Base-by-base conservation (phyloP, 2,797 vertebrate genomes). In the Pelochelys cantorii region DNA sequence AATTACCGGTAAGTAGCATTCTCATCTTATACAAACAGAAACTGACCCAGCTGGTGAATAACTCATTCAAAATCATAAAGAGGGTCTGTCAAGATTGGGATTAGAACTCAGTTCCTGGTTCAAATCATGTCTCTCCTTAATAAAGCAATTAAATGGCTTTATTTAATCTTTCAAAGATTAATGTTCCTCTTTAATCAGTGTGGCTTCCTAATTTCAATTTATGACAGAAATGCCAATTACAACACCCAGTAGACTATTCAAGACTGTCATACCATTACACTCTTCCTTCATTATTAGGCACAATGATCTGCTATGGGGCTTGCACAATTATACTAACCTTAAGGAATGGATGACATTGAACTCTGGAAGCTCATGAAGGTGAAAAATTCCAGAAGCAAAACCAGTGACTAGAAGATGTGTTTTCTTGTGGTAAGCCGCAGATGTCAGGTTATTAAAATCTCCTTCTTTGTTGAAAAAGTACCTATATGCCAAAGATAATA, bases 391-490 rank as follows among this genome's bases (percentile, higher is more conserved):
- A 1, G 99, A 99, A n/a, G 99, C 98, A 84, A 99, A 99, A 2
- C 99, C 99, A 0, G 99, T 99, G 87, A 99, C 99, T 94, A 99
- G 97, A 88, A 99, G 98, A 86, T 98, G 98, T 0, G 97, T 98
- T 52, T 98, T 98, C 95, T 99, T 99, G 97, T 99, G 99, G 94
- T 98, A 99, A 1, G 99, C 98, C 0, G 98, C 98, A 0, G 99
- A 97, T 0, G 99, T 99, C 95, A 99, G 91, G 59, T 97, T 98
- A 95, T 99, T 99, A 89, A 99, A 99, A 82, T 99, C 99, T 0
- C 99, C 99, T 81, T 99, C 99, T 86, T 99, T 99, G 95, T 99
- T 99, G 95, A 99, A 99, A 97, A 99, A 99, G 94, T 99, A 98
- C 94, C 99, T 99, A 86, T 6, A 13, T 34, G 89, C 5, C 34